Conservation (phyloP, 1,140 invertebrate species). For the Mercenaria mercenaria region DNA sequence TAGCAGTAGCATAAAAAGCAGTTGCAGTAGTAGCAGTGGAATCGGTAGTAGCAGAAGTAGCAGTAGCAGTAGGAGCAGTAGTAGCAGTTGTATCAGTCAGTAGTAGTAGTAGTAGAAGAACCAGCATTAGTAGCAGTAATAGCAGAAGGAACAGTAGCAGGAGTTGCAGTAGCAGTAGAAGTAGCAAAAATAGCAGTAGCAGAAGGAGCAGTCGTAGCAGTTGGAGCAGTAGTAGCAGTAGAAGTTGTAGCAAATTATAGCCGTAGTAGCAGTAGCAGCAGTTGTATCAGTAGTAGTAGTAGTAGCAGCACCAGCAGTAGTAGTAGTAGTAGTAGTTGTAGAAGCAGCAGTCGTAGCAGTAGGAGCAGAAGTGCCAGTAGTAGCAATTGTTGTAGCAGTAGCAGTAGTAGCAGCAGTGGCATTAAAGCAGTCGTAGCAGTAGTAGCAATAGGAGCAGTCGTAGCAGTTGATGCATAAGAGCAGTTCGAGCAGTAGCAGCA, state of each 20-base stretch:
- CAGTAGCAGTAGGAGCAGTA: background rate
- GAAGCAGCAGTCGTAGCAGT: no score
- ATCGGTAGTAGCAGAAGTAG: no score
- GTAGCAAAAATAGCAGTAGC: background rate
- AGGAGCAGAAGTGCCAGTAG: no score
- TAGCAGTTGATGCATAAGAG: background rate
- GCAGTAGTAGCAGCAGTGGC: conserved; percentile 19
- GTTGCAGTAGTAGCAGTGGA: background rate
- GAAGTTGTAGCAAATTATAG: conserved; percentile 7
- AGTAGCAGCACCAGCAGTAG: no score
- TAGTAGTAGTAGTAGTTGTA: no score
- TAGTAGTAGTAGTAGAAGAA: conserved; percentile 27
- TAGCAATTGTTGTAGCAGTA: no score
- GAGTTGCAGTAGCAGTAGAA: conserved; percentile 30
- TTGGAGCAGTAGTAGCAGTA: conserved; percentile 1
- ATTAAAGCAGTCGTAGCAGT: no score
- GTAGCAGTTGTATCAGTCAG: no score
- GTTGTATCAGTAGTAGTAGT: conserved; percentile 25
- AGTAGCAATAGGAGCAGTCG: no score
- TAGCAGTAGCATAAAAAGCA: background rate
- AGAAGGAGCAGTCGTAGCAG: conserved; percentile 15
- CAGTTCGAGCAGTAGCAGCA: conserved; percentile 33
- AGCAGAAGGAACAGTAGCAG: conserved; percentile 10
- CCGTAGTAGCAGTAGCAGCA: conserved; percentile 25
- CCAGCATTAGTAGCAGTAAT: conserved; percentile 24